Base-by-base conservation (phyloP, 2,113 vertebrate species). In the Oenanthe oenanthe region DNA sequence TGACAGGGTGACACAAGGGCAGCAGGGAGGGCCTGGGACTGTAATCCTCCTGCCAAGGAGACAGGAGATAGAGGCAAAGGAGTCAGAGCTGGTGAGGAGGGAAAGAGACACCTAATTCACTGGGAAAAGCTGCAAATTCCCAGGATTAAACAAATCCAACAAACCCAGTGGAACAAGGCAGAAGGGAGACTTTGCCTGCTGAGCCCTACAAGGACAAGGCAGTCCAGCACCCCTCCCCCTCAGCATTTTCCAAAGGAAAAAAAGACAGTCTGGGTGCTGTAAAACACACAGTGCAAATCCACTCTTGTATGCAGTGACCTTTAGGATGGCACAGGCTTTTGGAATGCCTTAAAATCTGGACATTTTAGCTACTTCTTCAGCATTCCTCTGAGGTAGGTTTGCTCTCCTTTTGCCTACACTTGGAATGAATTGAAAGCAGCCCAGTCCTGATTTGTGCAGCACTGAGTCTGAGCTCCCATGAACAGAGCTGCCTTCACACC, bases 391-490 rank as follows among this genome's bases (percentile, higher is more conserved):
- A 18, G 78, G 53, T 12, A 56, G 40, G 40, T 82, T 70, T 85
- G 70, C 65, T 56, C n/a, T 89, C 29, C 34, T 47, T 91, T 84
- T 87, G 43, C 87, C 61, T 34, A 7, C 24, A 21, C 13, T 8
- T 73, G 61, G 45, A 75, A 62, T n/a, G 57, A 73, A 73, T 66
- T 53, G 42, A 70, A 57, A 83, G 60, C 83, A 68, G 17, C 25
- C 8, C 19, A 14, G 11, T 24, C 45, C 12, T 4, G 54, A 34
- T 73, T 31, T 83, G 38, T 47, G 22, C 5, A 67, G 38, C 1
- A 0, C 21, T 45, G 61, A n/a, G 19, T 42, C 42, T 51, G 60
- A 86, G 42, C 56, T 94, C 34, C 50, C 8, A 2, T 0, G 0
- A 7, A 31, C 26, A 5, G 77, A n/a, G 53, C 0, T 82, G 65